Evolutionary conservation across 2,888 invertebrate species (phyloP).

Genomic region (Galerucella pusilla): DNA sequence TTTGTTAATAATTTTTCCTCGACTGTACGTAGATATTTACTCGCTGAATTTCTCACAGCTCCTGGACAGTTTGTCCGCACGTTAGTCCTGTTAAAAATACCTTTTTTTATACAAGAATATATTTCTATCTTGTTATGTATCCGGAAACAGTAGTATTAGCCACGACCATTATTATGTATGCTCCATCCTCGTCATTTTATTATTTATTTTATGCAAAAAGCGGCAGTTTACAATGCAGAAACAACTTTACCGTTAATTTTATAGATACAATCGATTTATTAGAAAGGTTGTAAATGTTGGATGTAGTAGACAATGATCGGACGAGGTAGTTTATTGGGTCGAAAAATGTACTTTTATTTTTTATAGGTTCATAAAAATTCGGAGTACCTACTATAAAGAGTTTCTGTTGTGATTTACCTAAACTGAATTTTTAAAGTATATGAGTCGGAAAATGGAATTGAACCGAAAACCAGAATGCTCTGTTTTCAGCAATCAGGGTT

Average conservation of each 20-base stretch:
- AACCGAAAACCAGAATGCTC: too few species aligned
- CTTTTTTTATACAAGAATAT: neutral
- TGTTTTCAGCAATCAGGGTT: too few species aligned
- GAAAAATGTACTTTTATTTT: too few species aligned
- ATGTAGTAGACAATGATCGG: neutral
- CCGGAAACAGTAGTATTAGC: neutral
- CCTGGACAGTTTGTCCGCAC: too few species aligned
- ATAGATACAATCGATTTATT: neutral
- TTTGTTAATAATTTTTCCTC: too few species aligned
- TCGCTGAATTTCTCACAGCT: too few species aligned
- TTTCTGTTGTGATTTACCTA: neutral
- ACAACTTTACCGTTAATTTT: constrained; percentile 2
- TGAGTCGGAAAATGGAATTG: too few species aligned
- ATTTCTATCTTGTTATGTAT: neutral
- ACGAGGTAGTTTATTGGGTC: too few species aligned
- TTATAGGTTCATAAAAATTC: neutral
- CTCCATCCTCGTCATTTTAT: neutral
- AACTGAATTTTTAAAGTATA: neutral
- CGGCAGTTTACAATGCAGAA: neutral
- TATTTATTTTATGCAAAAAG: neutral
- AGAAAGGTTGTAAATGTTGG: neutral
- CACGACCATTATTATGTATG: neutral
- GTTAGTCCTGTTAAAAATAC: too few species aligned
- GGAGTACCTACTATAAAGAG: neutral
- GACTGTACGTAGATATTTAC: too few species aligned